Base-by-base conservation (phyloP, 1,140 invertebrate genomes). In the Calliphora vicina region DNA sequence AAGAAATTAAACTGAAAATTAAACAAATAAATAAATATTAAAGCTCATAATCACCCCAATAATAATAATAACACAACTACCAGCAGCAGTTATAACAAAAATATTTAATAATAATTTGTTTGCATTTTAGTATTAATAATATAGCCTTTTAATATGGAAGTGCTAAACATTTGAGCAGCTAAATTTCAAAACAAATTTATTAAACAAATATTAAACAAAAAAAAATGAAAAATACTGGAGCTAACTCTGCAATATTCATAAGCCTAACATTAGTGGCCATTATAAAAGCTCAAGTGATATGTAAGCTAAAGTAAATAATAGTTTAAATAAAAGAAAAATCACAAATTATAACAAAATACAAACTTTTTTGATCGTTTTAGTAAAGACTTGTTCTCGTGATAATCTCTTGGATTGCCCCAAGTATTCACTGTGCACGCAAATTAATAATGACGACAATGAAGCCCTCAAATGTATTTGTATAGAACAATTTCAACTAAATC, bases 21-120 rank as follows among this genome's bases (percentile, higher is more conserved):
- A 85, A 84, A 23, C 85, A 84, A 2, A 82, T 83, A 29, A 73
- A 84, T n/a, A 73, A 57, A n/a, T 57, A 57, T 57, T 57, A 57
- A 57, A 57, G 2, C n/a, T 15, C n/a, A 57, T 17, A 15, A 17
- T 57, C 13, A 15, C 1, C 45, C 17, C 13, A 57, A 57, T n/a
- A 57, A 10, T 5, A 57, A 10, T 3, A 17, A 57, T 57, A 57
- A 57, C 3, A 15, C 50, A 2, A 57, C 50, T n/a, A 57, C 15
- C 50, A 57, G n/a, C n/a, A 57, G 50, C 50, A 57, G 50, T 57
- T 57, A n/a, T 57, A 57, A n/a, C 50, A 57, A 17, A 57, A 6
- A 57, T 57, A 57, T 57, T 15, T n/a, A 57, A 17, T 17, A 17
- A 57, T 57, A 57, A 15, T 5, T 67, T 23, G 25, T 23, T 9